Evolutionary conservation across 2,888 invertebrate genomes (phyloP), one percentile per base, ranked within the genome.

Genomic region (Phrixothrix hirtus): DNA sequence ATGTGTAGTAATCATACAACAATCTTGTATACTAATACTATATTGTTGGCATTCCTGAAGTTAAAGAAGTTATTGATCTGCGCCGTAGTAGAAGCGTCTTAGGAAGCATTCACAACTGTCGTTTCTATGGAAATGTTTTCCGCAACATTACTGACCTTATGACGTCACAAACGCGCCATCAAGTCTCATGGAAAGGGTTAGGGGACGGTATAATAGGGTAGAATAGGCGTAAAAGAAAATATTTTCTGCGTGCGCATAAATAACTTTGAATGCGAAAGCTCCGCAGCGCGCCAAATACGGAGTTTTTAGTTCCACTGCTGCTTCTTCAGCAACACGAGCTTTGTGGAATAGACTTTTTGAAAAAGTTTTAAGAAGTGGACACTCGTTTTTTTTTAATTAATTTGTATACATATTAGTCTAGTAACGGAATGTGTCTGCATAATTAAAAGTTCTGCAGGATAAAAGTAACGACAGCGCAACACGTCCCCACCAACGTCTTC

Each of bases 141-240:
- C 73, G 75, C 73, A 75, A 75, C 73, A 70, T 70, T 70, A 67
- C 67, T 71, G 67, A 68, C 66, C 63, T 55, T 66, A 62, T 74
- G 73, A 74, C 73, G 74, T 73, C 73, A 72, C 61, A 58, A 65
- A 46, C 51, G 65, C 70, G 68, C 67, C 70, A 66, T 61, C 58
- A 64, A 64, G 78, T 78, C 78, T 78, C 76, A 77, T 77, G 78
- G 79, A 79, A 79, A 79, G 79, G 75, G 75, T 67, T 70, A 69
- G 70, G 79, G 75, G 77, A 77, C 77, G 77, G 77, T 75, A 77
- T 73, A 67, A 74, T 73, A 70, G 44, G 34, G 47, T 36, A 39
- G 51, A 52, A 50, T 54, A 41, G 14, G 55, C 55, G 52, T 35
- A 37, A 29, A n/a, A 13, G 37, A 43, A 38, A 39, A 50, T 31